A percentile compares a stretch with the other conserved stretches of the same genome.
Evolutionary conservation across 1,140 invertebrate species (phyloP).

Genomic region (Drosophila sp.): DNA sequence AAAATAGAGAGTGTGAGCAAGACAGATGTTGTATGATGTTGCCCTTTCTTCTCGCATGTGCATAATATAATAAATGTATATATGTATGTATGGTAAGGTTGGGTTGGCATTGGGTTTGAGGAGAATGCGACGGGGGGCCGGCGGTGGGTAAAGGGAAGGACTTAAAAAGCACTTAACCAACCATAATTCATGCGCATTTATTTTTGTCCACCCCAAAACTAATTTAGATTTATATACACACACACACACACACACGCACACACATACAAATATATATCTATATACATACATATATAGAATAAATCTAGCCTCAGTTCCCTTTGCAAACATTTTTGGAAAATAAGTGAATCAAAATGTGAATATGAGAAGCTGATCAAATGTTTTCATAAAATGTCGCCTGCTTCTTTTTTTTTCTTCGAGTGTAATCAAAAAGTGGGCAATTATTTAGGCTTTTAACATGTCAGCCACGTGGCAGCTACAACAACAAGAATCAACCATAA

Average conservation of each 20-base stretch:
- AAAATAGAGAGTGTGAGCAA: too few species aligned
- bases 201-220: slow-evolving; percentile 18
- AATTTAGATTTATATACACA: slow-evolving; percentile 28
- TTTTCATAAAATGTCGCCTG: neutral
- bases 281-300: too few species aligned
- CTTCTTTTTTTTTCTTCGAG: neutral
- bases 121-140: neutral
- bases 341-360: slow-evolving; percentile 27
- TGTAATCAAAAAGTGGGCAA: slow-evolving; percentile 64
- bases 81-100: slow-evolving; percentile 1
- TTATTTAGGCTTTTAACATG: slow-evolving; percentile 73
- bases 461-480: slow-evolving; percentile 66
- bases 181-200: slow-evolving; percentile 29
- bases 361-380: slow-evolving; percentile 29
- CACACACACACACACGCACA: slow-evolving; percentile 1
- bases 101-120: neutral
- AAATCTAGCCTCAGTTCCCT: too few species aligned
- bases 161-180: slow-evolving; percentile 31
- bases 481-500: slow-evolving; percentile 29
- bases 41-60: too few species aligned
- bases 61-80: slow-evolving; percentile 4
- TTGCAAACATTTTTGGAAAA: neutral
- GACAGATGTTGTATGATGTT: too few species aligned
- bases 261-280: slow-evolving; percentile 1
- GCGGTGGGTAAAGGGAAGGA: neutral